phyloP scores from a whole-genome alignment of 2,113 vertebrate genomes.

The Mola mola region DNA sequence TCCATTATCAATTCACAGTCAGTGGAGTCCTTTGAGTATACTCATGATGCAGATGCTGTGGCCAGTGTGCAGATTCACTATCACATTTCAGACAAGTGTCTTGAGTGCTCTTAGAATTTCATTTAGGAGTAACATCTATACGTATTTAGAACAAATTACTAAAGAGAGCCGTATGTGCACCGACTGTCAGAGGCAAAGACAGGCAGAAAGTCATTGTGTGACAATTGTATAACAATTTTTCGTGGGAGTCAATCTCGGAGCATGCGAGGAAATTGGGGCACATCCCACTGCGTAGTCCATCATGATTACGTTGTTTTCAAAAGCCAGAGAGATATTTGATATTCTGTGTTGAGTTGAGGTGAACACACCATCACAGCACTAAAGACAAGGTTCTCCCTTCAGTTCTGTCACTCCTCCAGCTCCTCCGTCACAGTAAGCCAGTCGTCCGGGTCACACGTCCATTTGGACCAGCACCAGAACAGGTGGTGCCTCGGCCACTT shows the following conservation, averaged over 20 bases:
- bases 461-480: constrained; percentile 79
- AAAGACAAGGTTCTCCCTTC: not conserved
- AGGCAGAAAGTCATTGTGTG: not conserved
- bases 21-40: not conserved
- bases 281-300: constrained; percentile 42
- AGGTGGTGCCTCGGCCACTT: constrained; percentile 78
- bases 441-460: constrained; percentile 66
- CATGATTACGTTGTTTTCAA: constrained; percentile 35
- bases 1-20: not conserved
- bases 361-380: constrained; percentile 7
- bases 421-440: not conserved
- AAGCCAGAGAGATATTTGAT: constrained; percentile 33
- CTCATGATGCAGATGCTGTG: not conserved
- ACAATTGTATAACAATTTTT: constrained; percentile 24
- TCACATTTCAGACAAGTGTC: not conserved
- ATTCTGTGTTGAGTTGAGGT: constrained; percentile 11
- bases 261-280: constrained; percentile 50
- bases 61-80: not conserved
- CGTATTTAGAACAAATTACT: constrained; percentile 31
- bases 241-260: constrained; percentile 18
- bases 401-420: not conserved
- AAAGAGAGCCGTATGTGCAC: not conserved
- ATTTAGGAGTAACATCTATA: constrained; percentile 31
- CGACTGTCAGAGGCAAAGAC: constrained; percentile 8
- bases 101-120: too few species aligned